Evolutionary conservation across 2,888 invertebrate genomes (phyloP).

Genomic region (Dynastes grantii): DNA sequence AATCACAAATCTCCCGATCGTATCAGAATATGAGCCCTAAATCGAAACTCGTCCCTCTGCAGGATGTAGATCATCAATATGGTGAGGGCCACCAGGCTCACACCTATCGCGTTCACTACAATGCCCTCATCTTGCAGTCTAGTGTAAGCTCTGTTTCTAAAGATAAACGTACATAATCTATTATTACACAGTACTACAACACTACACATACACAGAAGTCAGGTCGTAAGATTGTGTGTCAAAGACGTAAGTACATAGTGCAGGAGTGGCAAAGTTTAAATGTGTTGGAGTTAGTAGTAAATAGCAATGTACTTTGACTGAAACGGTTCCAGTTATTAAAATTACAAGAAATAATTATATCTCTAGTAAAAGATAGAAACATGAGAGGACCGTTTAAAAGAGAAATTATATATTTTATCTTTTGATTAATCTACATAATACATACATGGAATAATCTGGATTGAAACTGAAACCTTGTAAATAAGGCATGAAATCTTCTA

Average conservation of each 20-base stretch:
- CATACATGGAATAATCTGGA: too few species aligned
- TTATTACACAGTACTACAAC: constrained; percentile 60
- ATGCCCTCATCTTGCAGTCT: constrained; percentile 78
- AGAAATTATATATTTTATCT: too few species aligned
- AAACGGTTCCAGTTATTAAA: too few species aligned
- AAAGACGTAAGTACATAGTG: neutral
- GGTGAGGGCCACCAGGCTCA: constrained; percentile 77
- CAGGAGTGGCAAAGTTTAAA: too few species aligned
- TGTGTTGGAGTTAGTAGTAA: too few species aligned
- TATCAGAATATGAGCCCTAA: constrained; percentile 72
- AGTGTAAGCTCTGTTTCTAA: constrained; percentile 68
- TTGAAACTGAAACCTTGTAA: too few species aligned
- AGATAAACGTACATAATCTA: constrained; percentile 33
- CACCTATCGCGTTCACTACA: constrained; percentile 80
- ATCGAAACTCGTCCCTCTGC: constrained; percentile 75
- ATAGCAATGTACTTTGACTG: too few species aligned
- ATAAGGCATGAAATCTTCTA: neutral
- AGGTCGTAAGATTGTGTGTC: neutral
- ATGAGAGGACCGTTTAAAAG: too few species aligned
- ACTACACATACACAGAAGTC: neutral
- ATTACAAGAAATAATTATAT: too few species aligned
- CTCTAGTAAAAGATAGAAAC: too few species aligned
- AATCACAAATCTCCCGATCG: constrained; percentile 75
- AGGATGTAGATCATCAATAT: constrained; percentile 79
- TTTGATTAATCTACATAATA: too few species aligned